Percentiles rank a stretch among this genome's conserved stretches.
Conservation (phyloP, 2,113 vertebrate species). For the Todiramphus saurophagus region DNA sequence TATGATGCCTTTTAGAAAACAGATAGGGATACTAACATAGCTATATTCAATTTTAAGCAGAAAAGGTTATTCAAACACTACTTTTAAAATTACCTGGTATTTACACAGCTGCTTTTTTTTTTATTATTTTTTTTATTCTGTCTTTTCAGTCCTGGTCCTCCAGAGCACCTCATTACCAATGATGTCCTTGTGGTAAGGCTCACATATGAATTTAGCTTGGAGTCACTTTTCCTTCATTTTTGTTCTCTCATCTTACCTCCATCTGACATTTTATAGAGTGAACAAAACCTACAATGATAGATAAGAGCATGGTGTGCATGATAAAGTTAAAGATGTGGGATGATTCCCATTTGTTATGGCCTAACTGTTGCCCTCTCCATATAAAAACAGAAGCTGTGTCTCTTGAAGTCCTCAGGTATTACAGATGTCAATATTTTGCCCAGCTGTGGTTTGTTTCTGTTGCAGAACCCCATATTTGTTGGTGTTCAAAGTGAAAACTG, state of each 20-base stretch:
- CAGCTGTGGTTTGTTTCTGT: not conserved
- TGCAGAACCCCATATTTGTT: not conserved
- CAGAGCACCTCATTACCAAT: constrained; percentile 75
- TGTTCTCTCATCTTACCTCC: not conserved
- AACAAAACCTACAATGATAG: not conserved
- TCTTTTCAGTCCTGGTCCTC: constrained; percentile 69
- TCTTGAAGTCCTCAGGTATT: not conserved
- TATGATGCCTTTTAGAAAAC: not conserved
- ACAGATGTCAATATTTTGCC: not conserved
- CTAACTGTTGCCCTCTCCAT: not conserved
- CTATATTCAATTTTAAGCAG: not conserved
- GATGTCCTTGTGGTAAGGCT: constrained; percentile 82
- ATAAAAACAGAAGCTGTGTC: not conserved
- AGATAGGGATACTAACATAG: not conserved
- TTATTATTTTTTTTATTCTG: not conserved
- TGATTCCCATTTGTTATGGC: not conserved
- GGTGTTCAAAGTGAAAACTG: not conserved
- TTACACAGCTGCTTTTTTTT: not conserved
- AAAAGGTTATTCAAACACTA: not conserved
- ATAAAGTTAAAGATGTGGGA: not conserved
- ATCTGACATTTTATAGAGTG: not conserved
- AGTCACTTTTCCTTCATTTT: not conserved
- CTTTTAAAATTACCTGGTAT: not conserved
- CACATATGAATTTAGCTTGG: not conserved
- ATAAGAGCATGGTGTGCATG: not conserved